Conservation (phyloP, 2,888 invertebrate genomes). For the Phyllotreta cruciferae region DNA sequence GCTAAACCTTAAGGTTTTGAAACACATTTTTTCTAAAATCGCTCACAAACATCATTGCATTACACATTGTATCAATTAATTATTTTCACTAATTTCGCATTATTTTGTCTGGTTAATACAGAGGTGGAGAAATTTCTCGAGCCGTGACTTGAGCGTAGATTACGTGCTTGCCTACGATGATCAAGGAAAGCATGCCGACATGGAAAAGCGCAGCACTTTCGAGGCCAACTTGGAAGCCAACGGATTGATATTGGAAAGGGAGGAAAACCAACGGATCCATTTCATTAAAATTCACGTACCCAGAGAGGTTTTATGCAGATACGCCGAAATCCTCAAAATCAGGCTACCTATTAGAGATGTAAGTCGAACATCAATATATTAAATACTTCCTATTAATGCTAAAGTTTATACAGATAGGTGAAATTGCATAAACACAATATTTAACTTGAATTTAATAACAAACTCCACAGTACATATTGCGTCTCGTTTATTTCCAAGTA, state of each 20-base stretch:
- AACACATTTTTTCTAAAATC: too few relatives aligned
- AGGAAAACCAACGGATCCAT: constrained; percentile 68
- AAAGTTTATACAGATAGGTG: too few relatives aligned
- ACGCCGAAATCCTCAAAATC: constrained; percentile 79
- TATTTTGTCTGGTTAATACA: constrained; percentile 43
- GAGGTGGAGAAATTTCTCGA: constrained; percentile 64
- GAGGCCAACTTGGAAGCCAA: constrained; percentile 68
- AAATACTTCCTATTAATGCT: not conserved
- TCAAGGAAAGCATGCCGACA: constrained; percentile 54
- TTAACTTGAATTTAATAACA: too few relatives aligned
- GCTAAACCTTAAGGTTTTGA: too few relatives aligned
- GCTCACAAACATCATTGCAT: too few relatives aligned
- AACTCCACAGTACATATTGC: too few relatives aligned
- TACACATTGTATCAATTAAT: not conserved
- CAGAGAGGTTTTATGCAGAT: constrained; percentile 72
- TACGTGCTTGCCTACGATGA: constrained; percentile 69
- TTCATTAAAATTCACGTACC: constrained; percentile 80
- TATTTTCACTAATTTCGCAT: constrained; percentile 1
- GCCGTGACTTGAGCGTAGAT: constrained; percentile 65
- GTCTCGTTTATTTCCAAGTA: too few relatives aligned
- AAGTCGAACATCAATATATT: constrained; percentile 41
- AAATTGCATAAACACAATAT: too few relatives aligned
- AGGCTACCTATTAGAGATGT: constrained; percentile 79
- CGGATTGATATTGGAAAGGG: constrained; percentile 68
- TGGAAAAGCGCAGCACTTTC: constrained; percentile 64